A percentile compares a stretch with the other conserved stretches of the same genome.
phyloP scores from a whole-genome alignment of 1,140 invertebrate species.

The Lordiphosa mommai region DNA sequence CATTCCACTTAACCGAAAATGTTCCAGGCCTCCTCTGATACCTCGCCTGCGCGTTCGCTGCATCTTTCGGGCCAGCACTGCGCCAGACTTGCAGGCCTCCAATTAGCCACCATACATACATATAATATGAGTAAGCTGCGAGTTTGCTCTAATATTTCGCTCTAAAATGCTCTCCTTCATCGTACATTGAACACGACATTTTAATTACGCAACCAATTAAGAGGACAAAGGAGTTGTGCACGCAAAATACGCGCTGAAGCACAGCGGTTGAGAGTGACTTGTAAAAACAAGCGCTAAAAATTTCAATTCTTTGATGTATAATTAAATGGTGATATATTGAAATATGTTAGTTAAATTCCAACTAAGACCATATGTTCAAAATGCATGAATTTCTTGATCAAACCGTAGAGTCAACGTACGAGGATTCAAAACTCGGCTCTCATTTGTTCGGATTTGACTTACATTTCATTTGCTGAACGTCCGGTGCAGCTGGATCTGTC shows the following conservation, averaged over 20 bases:
- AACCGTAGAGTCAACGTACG: too few species aligned
- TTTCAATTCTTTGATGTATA: too few species aligned
- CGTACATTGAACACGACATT: constrained; percentile 31
- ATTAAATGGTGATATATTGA: too few species aligned
- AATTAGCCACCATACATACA: constrained; percentile 48
- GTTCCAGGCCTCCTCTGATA: constrained; percentile 36
- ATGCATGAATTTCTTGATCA: too few species aligned
- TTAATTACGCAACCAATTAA: constrained; percentile 49
- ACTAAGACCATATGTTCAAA: too few species aligned
- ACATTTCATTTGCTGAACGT: constrained; percentile 49
- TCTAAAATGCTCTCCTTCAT: constrained; percentile 17
- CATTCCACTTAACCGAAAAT: constrained; percentile 65
- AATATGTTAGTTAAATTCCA: too few species aligned
- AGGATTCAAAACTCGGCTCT: not conserved
- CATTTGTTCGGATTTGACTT: constrained; percentile 28
- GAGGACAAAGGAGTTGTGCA: constrained; percentile 11
- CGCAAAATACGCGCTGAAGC: too few species aligned
- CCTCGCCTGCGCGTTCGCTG: not conserved
- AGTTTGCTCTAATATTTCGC: constrained; percentile 42
- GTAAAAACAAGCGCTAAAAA: too few species aligned
- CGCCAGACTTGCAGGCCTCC: constrained; percentile 41
- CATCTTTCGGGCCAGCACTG: constrained; percentile 13
- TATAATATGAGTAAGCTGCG: constrained; percentile 11
- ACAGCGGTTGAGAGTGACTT: too few species aligned
- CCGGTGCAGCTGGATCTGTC: constrained; percentile 50